These are phyloP conservation scores for Pollachius pollachius DNA, from an alignment of 2,113 vertebrate species.

Conservation along the genomic window DNA sequence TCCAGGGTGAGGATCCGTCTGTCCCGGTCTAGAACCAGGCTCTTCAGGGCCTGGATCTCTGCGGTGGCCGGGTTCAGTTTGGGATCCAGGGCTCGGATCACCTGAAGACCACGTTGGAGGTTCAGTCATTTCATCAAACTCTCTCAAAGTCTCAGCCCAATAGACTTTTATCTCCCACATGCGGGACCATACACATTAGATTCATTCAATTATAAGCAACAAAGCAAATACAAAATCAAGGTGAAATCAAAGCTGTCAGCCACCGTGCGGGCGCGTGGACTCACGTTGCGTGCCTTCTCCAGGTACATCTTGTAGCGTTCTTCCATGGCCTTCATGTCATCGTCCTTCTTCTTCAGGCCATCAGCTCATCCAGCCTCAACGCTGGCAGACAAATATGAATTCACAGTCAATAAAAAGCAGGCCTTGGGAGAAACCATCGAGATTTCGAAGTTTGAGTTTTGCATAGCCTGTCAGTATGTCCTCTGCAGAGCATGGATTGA, in stretches of 20 bases:
- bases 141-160: neutral
- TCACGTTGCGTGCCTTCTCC: conserved; percentile 95
- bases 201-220: neutral
- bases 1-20: conserved; percentile 86
- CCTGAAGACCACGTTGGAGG: conserved; percentile 63
- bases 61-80: conserved; percentile 94
- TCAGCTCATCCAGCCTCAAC: conserved; percentile 87
- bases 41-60: conserved; percentile 91
- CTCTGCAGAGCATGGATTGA: too few species aligned
- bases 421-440: too few species aligned
- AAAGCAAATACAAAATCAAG: neutral
- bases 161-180: neutral
- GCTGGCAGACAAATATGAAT: conserved; percentile 61
- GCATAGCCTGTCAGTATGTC: too few species aligned
- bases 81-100: conserved; percentile 94
- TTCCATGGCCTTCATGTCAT: conserved; percentile 98
- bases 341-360: conserved; percentile 95
- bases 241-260: neutral
- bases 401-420: too few species aligned
- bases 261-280: conserved; percentile 37
- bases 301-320: conserved; percentile 98
- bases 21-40: conserved; percentile 86
- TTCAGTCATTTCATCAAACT: neutral
- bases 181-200: too few species aligned
- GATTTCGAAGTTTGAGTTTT: too few species aligned